These are phyloP conservation scores for Diaprepes abbreviatus DNA, from an alignment of 2,888 invertebrate genomes.

Conservation along the genomic window DNA sequence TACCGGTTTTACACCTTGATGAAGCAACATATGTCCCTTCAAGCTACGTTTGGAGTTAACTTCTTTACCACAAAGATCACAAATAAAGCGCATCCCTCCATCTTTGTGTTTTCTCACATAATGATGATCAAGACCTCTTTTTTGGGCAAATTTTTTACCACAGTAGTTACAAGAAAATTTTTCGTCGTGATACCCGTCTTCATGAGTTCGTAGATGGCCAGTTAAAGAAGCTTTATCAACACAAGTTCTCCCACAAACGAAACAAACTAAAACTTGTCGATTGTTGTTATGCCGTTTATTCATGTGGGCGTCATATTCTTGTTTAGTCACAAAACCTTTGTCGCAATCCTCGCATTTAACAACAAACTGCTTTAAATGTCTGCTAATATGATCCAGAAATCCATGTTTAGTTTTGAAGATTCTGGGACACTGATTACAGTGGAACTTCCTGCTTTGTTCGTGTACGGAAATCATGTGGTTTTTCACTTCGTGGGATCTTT, in stretches of 20 bases:
- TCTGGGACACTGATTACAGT: constrained; percentile 72
- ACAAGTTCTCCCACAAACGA: constrained; percentile 52
- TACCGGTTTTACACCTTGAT: constrained; percentile 65
- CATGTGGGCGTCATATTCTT: constrained; percentile 58
- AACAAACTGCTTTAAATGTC: constrained; percentile 70
- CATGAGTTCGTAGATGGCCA: constrained; percentile 48
- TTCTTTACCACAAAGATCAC: constrained; percentile 70
- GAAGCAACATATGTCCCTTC: constrained; percentile 58
- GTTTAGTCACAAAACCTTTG: constrained; percentile 58
- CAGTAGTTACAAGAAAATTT: constrained; percentile 49
- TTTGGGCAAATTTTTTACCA: constrained; percentile 52
- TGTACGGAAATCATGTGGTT: constrained; percentile 53
- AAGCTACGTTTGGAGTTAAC: constrained; percentile 64
- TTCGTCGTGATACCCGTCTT: constrained; percentile 42
- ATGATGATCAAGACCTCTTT: constrained; percentile 52
- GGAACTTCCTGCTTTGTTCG: constrained; percentile 45
- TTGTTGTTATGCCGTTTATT: constrained; percentile 55
- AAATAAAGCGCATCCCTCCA: constrained; percentile 58
- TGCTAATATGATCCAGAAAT: constrained; percentile 69
- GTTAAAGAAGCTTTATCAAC: constrained; percentile 55
- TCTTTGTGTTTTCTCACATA: constrained; percentile 52
- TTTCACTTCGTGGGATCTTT: constrained; percentile 53
- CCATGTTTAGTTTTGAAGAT: constrained; percentile 65
- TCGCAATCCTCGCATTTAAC: constrained; percentile 63
- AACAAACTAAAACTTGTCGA: constrained; percentile 50